phyloP scores from a whole-genome alignment of 2,113 vertebrate species.

The Sinosuthora webbiana region DNA sequence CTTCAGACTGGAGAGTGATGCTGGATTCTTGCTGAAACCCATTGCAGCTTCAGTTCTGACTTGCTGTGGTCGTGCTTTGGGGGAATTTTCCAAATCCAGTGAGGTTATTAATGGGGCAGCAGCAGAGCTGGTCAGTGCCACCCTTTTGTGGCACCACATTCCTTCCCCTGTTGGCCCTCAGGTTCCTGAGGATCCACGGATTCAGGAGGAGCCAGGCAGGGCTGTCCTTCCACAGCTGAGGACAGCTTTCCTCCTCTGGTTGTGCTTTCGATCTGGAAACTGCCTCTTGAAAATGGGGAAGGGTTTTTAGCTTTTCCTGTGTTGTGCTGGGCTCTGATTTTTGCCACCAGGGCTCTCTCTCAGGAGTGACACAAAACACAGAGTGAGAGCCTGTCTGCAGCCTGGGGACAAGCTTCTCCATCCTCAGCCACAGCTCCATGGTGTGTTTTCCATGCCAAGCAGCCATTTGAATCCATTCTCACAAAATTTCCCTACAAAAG shows the following conservation, averaged over 20 bases:
- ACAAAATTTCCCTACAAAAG: not conserved
- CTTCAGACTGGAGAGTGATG: not conserved
- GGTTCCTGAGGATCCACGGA: fast-evolving
- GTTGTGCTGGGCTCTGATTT: not conserved
- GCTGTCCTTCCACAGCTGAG: not conserved
- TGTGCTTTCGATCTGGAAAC: not conserved
- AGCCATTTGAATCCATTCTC: not conserved
- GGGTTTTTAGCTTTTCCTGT: not conserved
- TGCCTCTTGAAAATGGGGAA: not conserved
- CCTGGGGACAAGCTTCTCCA: not conserved
- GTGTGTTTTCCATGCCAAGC: not conserved
- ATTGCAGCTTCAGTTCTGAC: not conserved
- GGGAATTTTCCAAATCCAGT: not conserved
- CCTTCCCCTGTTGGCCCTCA: fast-evolving
- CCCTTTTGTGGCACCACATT: not conserved
- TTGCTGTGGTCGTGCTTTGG: not conserved
- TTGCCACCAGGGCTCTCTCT: not conserved
- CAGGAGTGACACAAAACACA: not conserved
- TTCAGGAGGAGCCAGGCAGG: not conserved
- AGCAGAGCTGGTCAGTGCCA: not conserved
- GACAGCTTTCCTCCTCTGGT: not conserved
- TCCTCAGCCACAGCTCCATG: not conserved
- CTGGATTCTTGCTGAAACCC: not conserved
- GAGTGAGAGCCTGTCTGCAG: fast-evolving
- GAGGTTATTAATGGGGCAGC: not conserved